Evolutionary conservation across 2,797 vertebrate species (phyloP), one percentile per base, ranked within the genome.

Genomic region (Paguma larvata): DNA sequence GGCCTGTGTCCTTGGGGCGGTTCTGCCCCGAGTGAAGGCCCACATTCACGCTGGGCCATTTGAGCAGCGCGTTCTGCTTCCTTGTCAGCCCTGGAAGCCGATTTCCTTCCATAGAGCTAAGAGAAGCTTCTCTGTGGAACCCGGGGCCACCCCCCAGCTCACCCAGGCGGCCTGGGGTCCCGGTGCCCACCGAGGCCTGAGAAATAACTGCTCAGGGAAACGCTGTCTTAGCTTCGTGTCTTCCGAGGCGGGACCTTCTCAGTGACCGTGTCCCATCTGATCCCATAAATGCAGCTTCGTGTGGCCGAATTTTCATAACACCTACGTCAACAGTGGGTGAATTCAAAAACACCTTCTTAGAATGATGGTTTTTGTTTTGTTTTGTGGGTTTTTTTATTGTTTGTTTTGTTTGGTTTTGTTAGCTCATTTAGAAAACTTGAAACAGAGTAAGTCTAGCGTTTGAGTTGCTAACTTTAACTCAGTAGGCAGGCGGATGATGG

Each of bases 241-340:
- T 23, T 23, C 70, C 0, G 3, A 44, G 38, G 38, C 2, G 12
- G 16, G 5, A 44, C 25, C 51, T 70, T 23, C 59, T 23, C 3
- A 5, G 83, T 9, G 13, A 8, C 83, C 1, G 1, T 0, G 12
- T 8, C 4, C 5, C 5, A 62, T 78, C 25, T 21, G 11, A 2
- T 4, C 5, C 91, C 23, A 0, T 70, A 12, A 30, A 19, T 6
- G 72, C 34, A 46, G 72, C 6, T 10, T 11, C 0, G 11, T 10
- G 18, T 46, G 38, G 18, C 83, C 1, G 1, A 6, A 38, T 8
- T 65, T 30, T 51, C 46, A 4, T 6, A 2, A n/a, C 30, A n/a
- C 51, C 15, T 27, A 3, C 0, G 4, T 25, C 44, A 25, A 12
- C 27, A 38, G 1, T 0, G 18, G 77, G n/a, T 21, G 15, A 21